Base-by-base conservation (phyloP, 2,113 vertebrate species). In the Cariama cristata region DNA sequence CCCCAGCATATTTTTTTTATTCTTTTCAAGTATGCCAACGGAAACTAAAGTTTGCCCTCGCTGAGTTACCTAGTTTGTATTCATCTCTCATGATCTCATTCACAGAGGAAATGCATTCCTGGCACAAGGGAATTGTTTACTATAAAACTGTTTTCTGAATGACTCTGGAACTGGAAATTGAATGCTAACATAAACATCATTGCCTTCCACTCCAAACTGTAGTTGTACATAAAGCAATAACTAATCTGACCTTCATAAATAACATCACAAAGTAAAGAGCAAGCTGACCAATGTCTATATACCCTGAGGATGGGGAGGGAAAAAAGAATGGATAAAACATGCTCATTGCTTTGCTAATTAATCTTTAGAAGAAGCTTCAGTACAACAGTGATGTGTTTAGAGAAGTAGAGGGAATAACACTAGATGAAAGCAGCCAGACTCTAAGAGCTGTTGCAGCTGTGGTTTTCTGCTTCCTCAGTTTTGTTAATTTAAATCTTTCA, bases 111-210 rank as follows among this genome's bases (percentile, higher is more conserved):
- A 44, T 32, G 8, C 86, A 11, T 96, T 97, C 89, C 66, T 91
- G 95, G 84, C 89, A 72, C 44, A 11, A 22, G 60, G 68, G 56
- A 75, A 87, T 68, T 93, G 89, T 96, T 96, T 94, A 87, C 89
- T 81, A 23, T 63, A 85, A 38, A 89, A 77, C 80, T 96, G 68
- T 96, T 97, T 96, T 95, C 94, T 89, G 84, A 85, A 12, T 91
- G 93, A 75, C 89, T 75, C 47, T 68, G 58, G 66, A 79, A 38
- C 80, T 89, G 85, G 73, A 89, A 92, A 30, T 22, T 38, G 89
- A 94, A 63, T 0, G 2, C 69, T 79, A 85, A 68, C 0, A 1
- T 91, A 95, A 96, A 95, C 75, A 56, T 67, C 38, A 1, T 21
- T 79, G 33, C 76, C 90, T 26, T 91, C 47, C 59, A 40, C 26